Evolutionary conservation across 2,888 invertebrate genomes (phyloP).

Genomic region (Latrodectus hesperus): DNA sequence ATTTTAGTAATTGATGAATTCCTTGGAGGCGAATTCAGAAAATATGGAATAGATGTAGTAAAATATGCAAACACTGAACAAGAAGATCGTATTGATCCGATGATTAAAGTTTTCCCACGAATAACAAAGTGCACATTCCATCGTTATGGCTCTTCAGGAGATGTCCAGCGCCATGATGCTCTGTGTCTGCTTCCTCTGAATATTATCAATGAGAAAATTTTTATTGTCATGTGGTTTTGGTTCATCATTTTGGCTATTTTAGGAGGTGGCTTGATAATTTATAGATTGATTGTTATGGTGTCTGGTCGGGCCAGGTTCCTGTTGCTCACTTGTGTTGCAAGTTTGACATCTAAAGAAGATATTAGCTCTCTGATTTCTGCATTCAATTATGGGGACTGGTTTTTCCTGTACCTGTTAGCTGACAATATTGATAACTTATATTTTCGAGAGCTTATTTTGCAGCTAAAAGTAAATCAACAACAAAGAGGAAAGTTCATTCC

Average conservation of each 20-base stretch:
- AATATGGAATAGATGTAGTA: slow-evolving; percentile 71
- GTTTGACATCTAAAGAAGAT: slow-evolving; percentile 79
- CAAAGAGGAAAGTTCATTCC: background rate
- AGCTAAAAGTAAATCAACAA: slow-evolving; percentile 1
- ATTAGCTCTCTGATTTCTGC: slow-evolving; percentile 62
- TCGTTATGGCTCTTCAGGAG: slow-evolving; percentile 71
- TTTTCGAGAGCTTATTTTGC: slow-evolving; percentile 39
- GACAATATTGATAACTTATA: slow-evolving; percentile 87
- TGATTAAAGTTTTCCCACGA: slow-evolving; percentile 71
- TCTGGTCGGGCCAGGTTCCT: slow-evolving; percentile 85
- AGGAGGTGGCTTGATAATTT: slow-evolving; percentile 80
- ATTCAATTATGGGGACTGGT: slow-evolving; percentile 87
- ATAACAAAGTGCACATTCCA: slow-evolving; percentile 72
- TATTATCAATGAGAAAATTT: slow-evolving; percentile 81
- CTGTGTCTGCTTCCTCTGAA: slow-evolving; percentile 72
- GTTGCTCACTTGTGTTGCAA: slow-evolving; percentile 83
- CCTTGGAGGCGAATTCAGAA: slow-evolving; percentile 71
- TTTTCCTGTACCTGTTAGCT: slow-evolving; percentile 80
- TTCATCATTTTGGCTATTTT: slow-evolving; percentile 83
- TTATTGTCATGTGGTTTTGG: slow-evolving; percentile 96
- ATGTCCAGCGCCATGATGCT: slow-evolving; percentile 72
- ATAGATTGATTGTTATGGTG: slow-evolving; percentile 82
- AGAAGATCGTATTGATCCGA: slow-evolving; percentile 71
- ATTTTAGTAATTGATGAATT: slow-evolving; percentile 71
- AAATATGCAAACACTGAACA: slow-evolving; percentile 70